Evolutionary conservation across 2,797 vertebrate genomes (phyloP), one percentile per base, ranked within the genome.

Genomic region (Rhinophrynus dorsalis): DNA sequence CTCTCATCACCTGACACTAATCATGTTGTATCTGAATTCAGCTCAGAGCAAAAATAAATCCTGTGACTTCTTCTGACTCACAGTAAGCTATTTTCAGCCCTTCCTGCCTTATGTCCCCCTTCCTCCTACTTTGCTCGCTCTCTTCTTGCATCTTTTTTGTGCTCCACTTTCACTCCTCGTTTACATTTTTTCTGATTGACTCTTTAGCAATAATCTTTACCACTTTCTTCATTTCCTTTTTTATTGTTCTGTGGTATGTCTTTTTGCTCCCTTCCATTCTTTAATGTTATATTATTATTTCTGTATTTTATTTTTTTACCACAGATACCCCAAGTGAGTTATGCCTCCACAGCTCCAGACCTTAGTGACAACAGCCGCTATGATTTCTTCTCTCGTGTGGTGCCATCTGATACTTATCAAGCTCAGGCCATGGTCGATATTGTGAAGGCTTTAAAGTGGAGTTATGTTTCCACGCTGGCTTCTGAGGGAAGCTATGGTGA

Each of bases 361-460:
- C 87, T 98, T 79, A 98, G 96, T 0, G 96, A 98, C 77, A 98
- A 96, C 91, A 97, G 92, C 76, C 94, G 96, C 81, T 98, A 98
- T 0, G 95, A 98, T 84, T 98, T 96, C 90, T 98, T 98, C 85
- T 97, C 95, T 18, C 91, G 96, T 0, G 96, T 98, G 3, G 96
- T 98, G 32, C 96, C 96, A 0, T 95, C 96, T 0, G 96, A 98
- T 87, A 97, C 96, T 5, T 95, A 96, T 86, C 96, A 97, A 87
- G 95, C 95, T 33, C 96, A 98, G 81, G 95, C 96, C 67, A 98
- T 98, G 96, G 93, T 97, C 82, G 96, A 98, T 84, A 96, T 98
- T 0, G 95, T 96, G 75, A 97, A 94, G 59, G 94, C 94, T 57
- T 94, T 98, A 89, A 91, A 87, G 77, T 98, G 96, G 96, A 97